Base-by-base conservation (phyloP, 2,888 invertebrate genomes). In the Plagiodera versicolora region DNA sequence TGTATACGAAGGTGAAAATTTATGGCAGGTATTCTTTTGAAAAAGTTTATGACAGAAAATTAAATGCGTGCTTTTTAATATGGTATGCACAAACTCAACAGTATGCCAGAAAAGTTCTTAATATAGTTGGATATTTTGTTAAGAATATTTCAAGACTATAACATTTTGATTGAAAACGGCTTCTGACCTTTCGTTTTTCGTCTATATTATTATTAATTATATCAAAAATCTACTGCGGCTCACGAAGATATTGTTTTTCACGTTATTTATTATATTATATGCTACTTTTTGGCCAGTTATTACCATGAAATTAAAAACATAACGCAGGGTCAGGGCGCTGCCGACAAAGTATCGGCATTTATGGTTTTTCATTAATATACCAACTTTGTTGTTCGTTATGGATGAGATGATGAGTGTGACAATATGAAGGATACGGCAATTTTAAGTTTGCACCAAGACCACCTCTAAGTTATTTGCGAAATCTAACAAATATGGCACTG, bases 221-320 rank as follows among this genome's bases (percentile, higher is more conserved):
- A 39, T 39, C 10, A 24, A 24, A 18, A 52, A 39, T 30, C 0
- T 5, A 11, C 39, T 51, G 18, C 35, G 44, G 9, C 24, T 24
- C 24, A 24, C 3, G 44, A 53, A 17, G 8, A 44, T 32, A 46
- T 39, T 53, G 53, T 19, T 52, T 63, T 65, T 63, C 58, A 54
- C 58, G 60, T 63, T 58, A 64, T n/a, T n/a, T n/a, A n/a, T 53
- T 47, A 49, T 48, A 66, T 61, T 66, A 66, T 56, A 66, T 62
- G 66, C 59, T 60, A 66, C 58, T 63, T 63, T 66, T 63, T 52
- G 54, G 58, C 56, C 45, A 61, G 49, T 64, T 64, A 66, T 66
- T 62, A 24, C 63, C 66, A 64, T 66, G 66, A 66, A 66, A 66
- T 64, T 65, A 57, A 68, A 67, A 63, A 70, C 66, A 68, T 66